Evolutionary conservation across 1,140 invertebrate genomes (phyloP).

Genomic region (Scaptomyza pallida): DNA sequence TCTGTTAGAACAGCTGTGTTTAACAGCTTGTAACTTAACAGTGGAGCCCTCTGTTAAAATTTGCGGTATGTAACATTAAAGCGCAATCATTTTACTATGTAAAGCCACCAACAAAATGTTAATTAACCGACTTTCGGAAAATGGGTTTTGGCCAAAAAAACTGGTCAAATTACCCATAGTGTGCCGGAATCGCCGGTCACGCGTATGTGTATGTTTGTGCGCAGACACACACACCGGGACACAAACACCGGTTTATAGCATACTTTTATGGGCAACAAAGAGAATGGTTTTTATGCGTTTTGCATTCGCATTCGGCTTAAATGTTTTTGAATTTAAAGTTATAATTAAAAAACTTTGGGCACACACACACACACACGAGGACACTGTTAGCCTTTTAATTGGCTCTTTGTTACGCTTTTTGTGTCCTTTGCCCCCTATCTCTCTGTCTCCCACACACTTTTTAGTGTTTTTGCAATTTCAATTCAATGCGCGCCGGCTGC

Average conservation of each 20-base stretch:
- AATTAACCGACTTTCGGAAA: no score
- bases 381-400: conserved; percentile 81
- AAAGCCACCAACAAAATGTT: no score
- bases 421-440: not conserved
- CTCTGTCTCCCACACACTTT: conserved; percentile 10
- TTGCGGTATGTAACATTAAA: no score
- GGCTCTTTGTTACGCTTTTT: conserved; percentile 76
- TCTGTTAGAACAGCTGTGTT: no score
- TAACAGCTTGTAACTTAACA: no score
- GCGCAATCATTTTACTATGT: no score
- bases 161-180: no score
- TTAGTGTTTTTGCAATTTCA: conserved; percentile 56
- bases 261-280: conserved; percentile 78
- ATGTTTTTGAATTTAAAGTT: conserved; percentile 83
- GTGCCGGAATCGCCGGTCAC: conserved; percentile 32
- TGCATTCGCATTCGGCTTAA: conserved; percentile 66
- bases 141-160: no score
- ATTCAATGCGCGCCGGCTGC: conserved; percentile 48
- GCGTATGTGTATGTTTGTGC: conserved; percentile 25
- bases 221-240: conserved; percentile 19
- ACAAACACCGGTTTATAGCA: conserved; percentile 59
- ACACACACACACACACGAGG: no score
- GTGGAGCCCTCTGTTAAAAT: no score
- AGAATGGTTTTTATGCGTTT: conserved; percentile 69
- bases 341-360: conserved; percentile 79